phyloP scores from a whole-genome alignment of 2,797 vertebrate species.

The Triplophysa yarkandensis region DNA sequence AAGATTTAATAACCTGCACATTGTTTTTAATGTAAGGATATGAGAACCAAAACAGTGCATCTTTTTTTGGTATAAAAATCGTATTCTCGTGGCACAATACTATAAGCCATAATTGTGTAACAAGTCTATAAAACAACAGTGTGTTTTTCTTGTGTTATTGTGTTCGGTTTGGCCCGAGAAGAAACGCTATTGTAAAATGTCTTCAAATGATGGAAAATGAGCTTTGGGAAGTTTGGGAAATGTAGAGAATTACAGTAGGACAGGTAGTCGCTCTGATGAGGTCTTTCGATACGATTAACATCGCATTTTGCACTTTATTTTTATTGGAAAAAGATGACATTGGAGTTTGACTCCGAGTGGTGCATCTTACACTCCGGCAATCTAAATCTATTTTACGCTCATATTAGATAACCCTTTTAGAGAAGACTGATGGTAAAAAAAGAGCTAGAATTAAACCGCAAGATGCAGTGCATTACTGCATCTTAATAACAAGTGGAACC shows the following conservation, averaged over 20 bases:
- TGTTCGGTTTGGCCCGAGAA: neutral
- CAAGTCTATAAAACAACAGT: conserved; percentile 12
- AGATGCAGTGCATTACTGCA: conserved; percentile 21
- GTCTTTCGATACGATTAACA: conserved; percentile 45
- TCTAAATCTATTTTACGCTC: conserved; percentile 44
- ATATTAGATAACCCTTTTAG: conserved; percentile 42
- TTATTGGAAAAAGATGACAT: conserved; percentile 40
- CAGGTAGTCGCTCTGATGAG: conserved; percentile 40
- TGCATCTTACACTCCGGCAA: conserved; percentile 29
- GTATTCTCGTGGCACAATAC: neutral
- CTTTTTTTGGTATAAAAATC: neutral
- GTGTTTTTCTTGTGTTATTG: conserved; percentile 6
- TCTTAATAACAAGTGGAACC: conserved; percentile 15
- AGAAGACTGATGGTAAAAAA: conserved; percentile 41
- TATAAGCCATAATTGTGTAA: neutral
- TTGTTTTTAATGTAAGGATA: neutral
- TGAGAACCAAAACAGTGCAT: conserved; percentile 2
- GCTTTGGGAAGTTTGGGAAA: conserved; percentile 26
- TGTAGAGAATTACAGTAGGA: conserved; percentile 9
- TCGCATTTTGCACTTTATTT: conserved; percentile 49
- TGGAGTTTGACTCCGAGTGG: conserved; percentile 26
- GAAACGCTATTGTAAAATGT: neutral
- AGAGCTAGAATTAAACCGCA: conserved; percentile 25
- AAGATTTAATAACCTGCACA: conserved; percentile 6
- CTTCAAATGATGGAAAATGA: conserved; percentile 9